These are phyloP conservation scores for Ctenopoma multispine DNA, from an alignment of 2,797 vertebrate species.

Conservation along the genomic window DNA sequence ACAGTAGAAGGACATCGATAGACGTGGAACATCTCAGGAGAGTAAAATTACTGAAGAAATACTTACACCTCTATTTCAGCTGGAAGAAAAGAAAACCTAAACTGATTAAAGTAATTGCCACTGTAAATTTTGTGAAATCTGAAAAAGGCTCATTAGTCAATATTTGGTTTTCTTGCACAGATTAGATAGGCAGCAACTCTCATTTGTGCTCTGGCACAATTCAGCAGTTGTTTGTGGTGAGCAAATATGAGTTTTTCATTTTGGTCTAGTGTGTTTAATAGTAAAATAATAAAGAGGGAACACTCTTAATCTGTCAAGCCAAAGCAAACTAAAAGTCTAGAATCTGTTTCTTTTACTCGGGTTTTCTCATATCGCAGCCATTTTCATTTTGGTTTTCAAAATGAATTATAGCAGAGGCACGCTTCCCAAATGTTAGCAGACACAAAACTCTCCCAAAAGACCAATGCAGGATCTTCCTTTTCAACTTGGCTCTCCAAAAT, in stretches of 20 bases:
- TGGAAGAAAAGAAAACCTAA: slow-evolving; percentile 37
- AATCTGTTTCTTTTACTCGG: slow-evolving; percentile 63
- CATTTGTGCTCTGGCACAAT: slow-evolving; percentile 57
- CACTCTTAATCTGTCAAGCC: slow-evolving; percentile 65
- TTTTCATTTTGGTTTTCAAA: slow-evolving; percentile 77
- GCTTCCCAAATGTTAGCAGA: slow-evolving; percentile 74
- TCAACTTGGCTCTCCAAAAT: slow-evolving; percentile 64
- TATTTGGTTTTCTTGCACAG: slow-evolving; percentile 66
- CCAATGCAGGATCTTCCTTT: slow-evolving; percentile 66
- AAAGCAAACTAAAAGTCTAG: slow-evolving; percentile 79
- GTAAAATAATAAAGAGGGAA: slow-evolving; percentile 69
- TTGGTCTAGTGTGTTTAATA: slow-evolving; percentile 70
- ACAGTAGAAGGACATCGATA: slow-evolving; percentile 43
- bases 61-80: slow-evolving; percentile 21
- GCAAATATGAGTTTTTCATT: slow-evolving; percentile 61
- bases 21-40: slow-evolving; percentile 24
- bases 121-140: slow-evolving; percentile 66
- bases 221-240: slow-evolving; percentile 64
- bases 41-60: slow-evolving; percentile 47
- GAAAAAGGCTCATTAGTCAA: slow-evolving; percentile 71
- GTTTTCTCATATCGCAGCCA: slow-evolving; percentile 71
- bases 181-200: slow-evolving; percentile 56
- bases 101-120: slow-evolving; percentile 62
- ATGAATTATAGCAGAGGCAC: slow-evolving; percentile 77
- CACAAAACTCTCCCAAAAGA: slow-evolving; percentile 64